Base-by-base conservation (phyloP, 92 coral and sea anemone genomes). In the Porites cylindrica region DNA sequence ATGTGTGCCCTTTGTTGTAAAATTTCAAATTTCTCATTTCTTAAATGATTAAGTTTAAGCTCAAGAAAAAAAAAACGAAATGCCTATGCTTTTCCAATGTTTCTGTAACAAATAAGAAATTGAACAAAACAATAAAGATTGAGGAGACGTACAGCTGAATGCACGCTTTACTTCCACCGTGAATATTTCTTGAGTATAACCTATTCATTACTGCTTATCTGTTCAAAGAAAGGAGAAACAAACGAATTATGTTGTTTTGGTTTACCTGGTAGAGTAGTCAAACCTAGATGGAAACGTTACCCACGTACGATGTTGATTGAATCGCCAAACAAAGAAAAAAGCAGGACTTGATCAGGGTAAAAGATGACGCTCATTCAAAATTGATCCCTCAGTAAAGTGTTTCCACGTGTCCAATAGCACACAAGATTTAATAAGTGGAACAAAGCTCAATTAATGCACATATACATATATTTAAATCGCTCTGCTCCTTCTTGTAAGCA, bases 401-500 rank as follows among this genome's bases (percentile, higher is more conserved):
- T 59, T 9, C 53, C 74, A 26, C 76, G 66, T 82, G 78, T 32
- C 11, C 76, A 2, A 23, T 10, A 58, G 59, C n/a, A 38, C 58
- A 54, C 47, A 19, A 67, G n/a, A 70, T 70, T 38, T 70, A 23
- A 70, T 82, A 70, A 77, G 85, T 43, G 16, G 13, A 80, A 58
- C 20, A 20, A n/a, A 1, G 20, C 43, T 20, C 52, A 38, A 38
- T 38, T 43, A 17, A 70, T 43, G 77, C 29, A 81, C 69, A 81
- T 69, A 16, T 81, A 59, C 65, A 14, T 68, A 69, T 18, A 82
- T 82, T 82, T 47, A 70, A 82, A 58, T 70, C 14, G 56, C 21
- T 8, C 29, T 16, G 3, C 20, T 17, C 67, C 72, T 56, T 66
- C 14, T 51, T 56, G 21, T 11, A 54, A 17, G n/a, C 51, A 19